Percentiles rank a stretch among this genome's conserved stretches.
phyloP scores from a whole-genome alignment of 2,888 invertebrate species.

The Chaitophorus viminalis region DNA sequence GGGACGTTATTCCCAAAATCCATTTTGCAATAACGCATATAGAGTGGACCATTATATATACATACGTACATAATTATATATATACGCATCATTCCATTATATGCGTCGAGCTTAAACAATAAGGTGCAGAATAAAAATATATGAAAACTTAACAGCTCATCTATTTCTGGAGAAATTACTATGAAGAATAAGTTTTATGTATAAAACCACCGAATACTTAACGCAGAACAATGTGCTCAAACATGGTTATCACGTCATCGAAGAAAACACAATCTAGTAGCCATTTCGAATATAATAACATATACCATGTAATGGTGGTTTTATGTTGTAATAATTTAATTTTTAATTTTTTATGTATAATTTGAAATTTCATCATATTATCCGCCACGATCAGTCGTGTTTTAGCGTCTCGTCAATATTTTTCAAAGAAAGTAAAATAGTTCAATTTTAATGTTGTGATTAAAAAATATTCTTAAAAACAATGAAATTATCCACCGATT shows the following conservation, averaged over 20 bases:
- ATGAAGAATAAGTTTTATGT: neutral
- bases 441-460: too few relatives aligned
- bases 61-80: too few relatives aligned
- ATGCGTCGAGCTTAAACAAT: neutral
- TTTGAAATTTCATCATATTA: too few relatives aligned
- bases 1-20: constrained; percentile 17
- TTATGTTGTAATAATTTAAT: too few relatives aligned
- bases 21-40: neutral
- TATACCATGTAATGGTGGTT: too few relatives aligned
- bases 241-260: neutral
- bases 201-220: constrained; percentile 5
- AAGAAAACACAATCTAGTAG: neutral
- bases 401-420: too few relatives aligned
- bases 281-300: neutral
- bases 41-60: neutral
- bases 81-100: neutral
- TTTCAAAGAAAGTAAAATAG: too few relatives aligned
- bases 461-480: too few relatives aligned
- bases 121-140: neutral
- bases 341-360: too few relatives aligned
- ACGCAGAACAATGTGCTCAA: neutral
- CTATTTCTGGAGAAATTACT: neutral
- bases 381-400: too few relatives aligned
- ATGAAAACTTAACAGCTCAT: neutral
- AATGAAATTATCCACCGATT: too few relatives aligned